A percentile compares a stretch with the other conserved stretches of the same genome.
These are phyloP conservation scores for Vidua chalybeata DNA, from an alignment of 2,113 vertebrate species.

Conservation along the genomic window DNA sequence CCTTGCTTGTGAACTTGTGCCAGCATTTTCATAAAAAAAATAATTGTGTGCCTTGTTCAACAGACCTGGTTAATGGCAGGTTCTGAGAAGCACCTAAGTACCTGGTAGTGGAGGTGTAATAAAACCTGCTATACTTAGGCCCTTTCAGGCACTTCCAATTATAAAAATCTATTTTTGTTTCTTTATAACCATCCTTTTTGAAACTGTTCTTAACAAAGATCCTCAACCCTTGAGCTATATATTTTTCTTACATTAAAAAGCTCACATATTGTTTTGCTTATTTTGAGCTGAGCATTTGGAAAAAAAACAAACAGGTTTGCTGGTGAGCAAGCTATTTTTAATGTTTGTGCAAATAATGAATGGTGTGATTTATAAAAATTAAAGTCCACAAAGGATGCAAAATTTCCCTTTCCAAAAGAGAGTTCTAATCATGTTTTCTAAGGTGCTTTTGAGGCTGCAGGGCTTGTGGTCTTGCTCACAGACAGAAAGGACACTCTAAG, in stretches of 20 bases:
- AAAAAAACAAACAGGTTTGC: conserved; percentile 36
- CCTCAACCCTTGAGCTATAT: neutral
- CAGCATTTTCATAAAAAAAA: conserved; percentile 35
- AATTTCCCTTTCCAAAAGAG: neutral
- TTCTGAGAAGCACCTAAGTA: conserved; percentile 59
- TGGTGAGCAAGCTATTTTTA: conserved; percentile 29
- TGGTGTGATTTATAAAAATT: conserved; percentile 16
- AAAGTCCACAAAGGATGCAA: neutral
- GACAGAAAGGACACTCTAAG: neutral
- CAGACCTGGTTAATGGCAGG: conserved; percentile 61
- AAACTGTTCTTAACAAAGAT: conserved; percentile 8
- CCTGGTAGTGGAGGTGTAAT: conserved; percentile 43
- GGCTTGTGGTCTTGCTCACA: neutral
- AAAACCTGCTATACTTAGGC: conserved; percentile 48
- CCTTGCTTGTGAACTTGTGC: conserved; percentile 20
- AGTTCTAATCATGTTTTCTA: neutral
- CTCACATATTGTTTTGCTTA: neutral
- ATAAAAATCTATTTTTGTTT: conserved; percentile 42
- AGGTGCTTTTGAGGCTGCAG: neutral
- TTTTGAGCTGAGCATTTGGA: neutral
- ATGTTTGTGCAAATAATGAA: conserved; percentile 12
- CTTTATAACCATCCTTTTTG: conserved; percentile 17
- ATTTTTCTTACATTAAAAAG: neutral
- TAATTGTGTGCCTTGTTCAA: conserved; percentile 3
- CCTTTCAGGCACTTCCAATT: conserved; percentile 54